Percentiles rank a stretch among this genome's conserved stretches.
Conservation (phyloP, 2,888 invertebrate species). For the Rhogogaster chlorosoma region DNA sequence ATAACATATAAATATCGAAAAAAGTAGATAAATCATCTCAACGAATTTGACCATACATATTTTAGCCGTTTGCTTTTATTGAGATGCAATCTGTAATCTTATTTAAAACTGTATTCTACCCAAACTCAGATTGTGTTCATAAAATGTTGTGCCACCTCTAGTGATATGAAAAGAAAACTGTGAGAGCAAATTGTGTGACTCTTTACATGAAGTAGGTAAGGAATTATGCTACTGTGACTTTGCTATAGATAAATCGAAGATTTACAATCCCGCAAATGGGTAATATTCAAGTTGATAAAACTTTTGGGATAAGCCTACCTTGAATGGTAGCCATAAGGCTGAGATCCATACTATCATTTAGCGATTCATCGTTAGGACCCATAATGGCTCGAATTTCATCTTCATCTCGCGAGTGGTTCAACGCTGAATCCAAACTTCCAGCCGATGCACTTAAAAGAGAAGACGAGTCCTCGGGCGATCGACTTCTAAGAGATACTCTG, state of each 20-base stretch:
- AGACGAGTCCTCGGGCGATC: conserved; percentile 86
- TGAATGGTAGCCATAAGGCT: conserved; percentile 76
- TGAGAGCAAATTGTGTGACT: neutral
- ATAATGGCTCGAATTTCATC: conserved; percentile 85
- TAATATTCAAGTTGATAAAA: neutral
- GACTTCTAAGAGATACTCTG: conserved; percentile 87
- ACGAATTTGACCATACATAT: neutral
- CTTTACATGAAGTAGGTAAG: neutral
- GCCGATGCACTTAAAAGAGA: conserved; percentile 85
- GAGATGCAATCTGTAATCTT: neutral
- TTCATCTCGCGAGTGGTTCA: conserved; percentile 93
- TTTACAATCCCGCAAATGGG: neutral
- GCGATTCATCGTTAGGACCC: conserved; percentile 78
- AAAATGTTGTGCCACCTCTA: neutral
- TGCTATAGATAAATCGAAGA: neutral
- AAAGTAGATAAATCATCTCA: neutral
- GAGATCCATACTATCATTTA: conserved; percentile 76
- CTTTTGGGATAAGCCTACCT: conserved; percentile 76
- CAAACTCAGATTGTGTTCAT: neutral
- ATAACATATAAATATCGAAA: neutral
- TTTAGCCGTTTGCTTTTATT: neutral
- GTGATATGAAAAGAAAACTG: neutral
- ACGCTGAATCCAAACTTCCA: conserved; percentile 92
- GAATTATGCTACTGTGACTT: neutral
- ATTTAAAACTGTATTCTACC: neutral